Evolutionary conservation across 2,888 invertebrate species (phyloP).

Genomic region (Leptinotarsa rubiginosa): DNA sequence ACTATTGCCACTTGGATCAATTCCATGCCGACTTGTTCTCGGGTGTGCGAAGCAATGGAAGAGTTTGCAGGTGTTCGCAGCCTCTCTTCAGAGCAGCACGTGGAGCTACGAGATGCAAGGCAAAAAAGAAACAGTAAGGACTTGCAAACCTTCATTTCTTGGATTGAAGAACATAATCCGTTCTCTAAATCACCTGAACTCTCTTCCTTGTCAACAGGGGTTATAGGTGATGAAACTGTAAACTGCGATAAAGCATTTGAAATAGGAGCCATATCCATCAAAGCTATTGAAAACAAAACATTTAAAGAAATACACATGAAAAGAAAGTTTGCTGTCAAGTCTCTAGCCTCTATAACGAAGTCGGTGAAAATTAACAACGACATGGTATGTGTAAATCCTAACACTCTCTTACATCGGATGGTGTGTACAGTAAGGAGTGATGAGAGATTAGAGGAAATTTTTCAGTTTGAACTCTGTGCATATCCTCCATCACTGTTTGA

Average conservation of each 20-base stretch:
- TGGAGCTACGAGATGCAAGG: constrained; percentile 28
- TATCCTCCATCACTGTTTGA: constrained; percentile 32
- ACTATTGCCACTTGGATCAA: no score
- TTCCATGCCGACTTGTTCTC: constrained; percentile 22
- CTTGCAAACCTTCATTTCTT: constrained; percentile 5
- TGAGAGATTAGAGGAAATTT: constrained; percentile 28
- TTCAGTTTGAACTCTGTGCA: constrained; percentile 34
- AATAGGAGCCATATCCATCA: constrained; percentile 2
- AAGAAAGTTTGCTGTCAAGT: constrained; percentile 13
- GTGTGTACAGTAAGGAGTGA: constrained; percentile 31
- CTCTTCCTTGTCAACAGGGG: constrained; percentile 22
- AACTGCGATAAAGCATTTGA: constrained; percentile 20
- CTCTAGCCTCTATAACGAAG: constrained; percentile 13
- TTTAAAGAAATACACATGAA: constrained; percentile 18
- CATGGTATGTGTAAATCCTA: constrained; percentile 22
- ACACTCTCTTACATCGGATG: constrained; percentile 28
- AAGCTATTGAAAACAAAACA: constrained; percentile 16
- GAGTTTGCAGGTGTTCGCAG: constrained; percentile 10
- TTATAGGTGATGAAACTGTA: constrained; percentile 9
- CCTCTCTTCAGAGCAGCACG: constrained; percentile 27
- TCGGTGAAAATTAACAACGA: constrained; percentile 13
- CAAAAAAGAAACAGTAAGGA: constrained; percentile 20
- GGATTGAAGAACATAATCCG: constrained; percentile 13
- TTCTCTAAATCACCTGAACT: constrained; percentile 22
- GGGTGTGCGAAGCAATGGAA: constrained; percentile 25